phyloP scores from a whole-genome alignment of 35 echinoderm and acorn worm genomes.

The Strongylocentrotus purpuratus region DNA sequence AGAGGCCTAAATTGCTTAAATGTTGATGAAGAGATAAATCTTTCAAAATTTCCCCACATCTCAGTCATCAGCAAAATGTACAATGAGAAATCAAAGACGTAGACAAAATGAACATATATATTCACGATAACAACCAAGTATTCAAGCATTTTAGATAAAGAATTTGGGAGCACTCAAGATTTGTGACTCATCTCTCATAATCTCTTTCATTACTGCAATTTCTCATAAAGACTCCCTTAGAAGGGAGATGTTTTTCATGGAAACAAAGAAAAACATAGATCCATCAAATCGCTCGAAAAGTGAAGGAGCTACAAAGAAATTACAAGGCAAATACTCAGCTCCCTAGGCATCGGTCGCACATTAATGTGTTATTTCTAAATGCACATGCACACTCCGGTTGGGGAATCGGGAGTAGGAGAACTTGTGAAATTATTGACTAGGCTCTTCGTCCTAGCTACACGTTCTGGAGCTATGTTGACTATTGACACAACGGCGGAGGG shows the following conservation, averaged over 20 bases:
- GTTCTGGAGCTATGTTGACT: background rate
- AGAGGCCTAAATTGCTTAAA: background rate
- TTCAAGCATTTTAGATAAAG: background rate
- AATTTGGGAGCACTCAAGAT: background rate
- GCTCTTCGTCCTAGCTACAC: background rate
- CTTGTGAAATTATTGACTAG: background rate
- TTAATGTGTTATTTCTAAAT: slow-evolving; percentile 20
- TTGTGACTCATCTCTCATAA: background rate
- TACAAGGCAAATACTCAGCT: background rate
- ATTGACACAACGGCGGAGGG: background rate
- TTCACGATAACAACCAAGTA: background rate
- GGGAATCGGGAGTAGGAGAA: background rate
- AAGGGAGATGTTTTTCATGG: background rate
- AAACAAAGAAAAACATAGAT: background rate
- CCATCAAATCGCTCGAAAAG: background rate
- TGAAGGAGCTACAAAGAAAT: background rate
- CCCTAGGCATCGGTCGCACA: background rate
- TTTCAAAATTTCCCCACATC: background rate
- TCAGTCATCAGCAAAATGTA: background rate
- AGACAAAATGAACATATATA: background rate
- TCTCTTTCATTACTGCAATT: background rate
- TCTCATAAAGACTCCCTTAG: background rate
- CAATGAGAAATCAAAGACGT: background rate
- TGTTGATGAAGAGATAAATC: background rate
- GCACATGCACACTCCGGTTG: background rate